These are phyloP conservation scores for Drosophila gunungcola DNA, from an alignment of 1,140 invertebrate genomes.

Conservation along the genomic window DNA sequence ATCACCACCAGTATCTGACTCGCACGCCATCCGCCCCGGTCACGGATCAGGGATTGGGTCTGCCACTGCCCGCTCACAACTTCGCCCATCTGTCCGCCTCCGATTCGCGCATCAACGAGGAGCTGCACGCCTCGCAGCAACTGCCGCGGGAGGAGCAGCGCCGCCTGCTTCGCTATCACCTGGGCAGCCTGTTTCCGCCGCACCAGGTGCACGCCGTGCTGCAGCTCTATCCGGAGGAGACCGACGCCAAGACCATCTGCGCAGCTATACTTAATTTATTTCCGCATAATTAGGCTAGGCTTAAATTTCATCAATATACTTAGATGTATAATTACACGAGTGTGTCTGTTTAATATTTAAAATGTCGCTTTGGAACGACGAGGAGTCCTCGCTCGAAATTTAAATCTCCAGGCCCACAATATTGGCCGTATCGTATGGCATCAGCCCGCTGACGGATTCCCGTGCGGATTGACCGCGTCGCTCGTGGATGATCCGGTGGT, in stretches of 20 bases:
- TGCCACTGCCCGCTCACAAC: conserved; percentile 85
- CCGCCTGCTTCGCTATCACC: conserved; percentile 92
- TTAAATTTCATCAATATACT: conserved; percentile 68
- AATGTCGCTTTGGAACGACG: conserved; percentile 9
- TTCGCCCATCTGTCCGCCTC: conserved; percentile 85
- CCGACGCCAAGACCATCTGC: conserved; percentile 94
- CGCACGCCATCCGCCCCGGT: conserved; percentile 92
- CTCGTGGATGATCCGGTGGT: conserved; percentile 72
- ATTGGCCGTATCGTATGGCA: conserved; percentile 50
- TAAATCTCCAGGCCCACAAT: conserved; percentile 65
- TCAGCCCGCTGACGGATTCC: conserved; percentile 34
- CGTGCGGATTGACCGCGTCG: conserved; percentile 29
- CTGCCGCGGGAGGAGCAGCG: conserved; percentile 88
- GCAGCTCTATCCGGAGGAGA: conserved; percentile 93
- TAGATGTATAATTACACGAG: conserved; percentile 50
- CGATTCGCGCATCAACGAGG: conserved; percentile 88
- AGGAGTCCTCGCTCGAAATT: neutral
- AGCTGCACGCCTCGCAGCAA: conserved; percentile 84
- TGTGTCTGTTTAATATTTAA: conserved; percentile 31
- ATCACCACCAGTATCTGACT: conserved; percentile 86
- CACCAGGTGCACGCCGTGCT: conserved; percentile 94
- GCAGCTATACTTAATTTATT: conserved; percentile 92
- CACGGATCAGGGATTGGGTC: conserved; percentile 62
- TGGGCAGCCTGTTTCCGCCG: conserved; percentile 94
- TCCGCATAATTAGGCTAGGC: conserved; percentile 85